Conservation (phyloP, 2,888 invertebrate genomes). For the Odontocerum albicorne region DNA sequence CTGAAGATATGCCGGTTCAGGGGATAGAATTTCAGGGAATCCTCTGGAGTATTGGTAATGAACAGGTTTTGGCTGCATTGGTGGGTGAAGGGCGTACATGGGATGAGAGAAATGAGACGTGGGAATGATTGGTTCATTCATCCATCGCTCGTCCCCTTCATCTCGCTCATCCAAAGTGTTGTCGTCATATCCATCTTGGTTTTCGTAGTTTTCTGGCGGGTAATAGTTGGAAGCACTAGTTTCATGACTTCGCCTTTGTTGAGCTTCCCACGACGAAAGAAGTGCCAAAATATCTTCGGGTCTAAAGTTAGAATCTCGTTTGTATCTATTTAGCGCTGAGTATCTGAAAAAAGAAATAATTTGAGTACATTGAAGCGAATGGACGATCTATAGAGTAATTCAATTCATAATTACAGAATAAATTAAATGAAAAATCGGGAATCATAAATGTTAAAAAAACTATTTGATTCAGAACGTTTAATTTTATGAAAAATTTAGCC, state of each 20-base stretch:
- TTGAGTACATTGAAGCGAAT: no score
- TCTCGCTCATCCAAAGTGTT: slow-evolving; percentile 56
- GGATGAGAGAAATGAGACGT: slow-evolving; percentile 47
- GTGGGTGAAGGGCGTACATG: slow-evolving; percentile 48
- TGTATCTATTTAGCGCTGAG: slow-evolving; percentile 53
- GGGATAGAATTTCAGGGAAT: slow-evolving; percentile 49
- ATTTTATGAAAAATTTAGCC: no score
- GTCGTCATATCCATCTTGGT: slow-evolving; percentile 50
- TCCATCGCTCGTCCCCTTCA: slow-evolving; percentile 59
- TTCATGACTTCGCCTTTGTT: slow-evolving; percentile 55
- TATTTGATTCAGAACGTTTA: no score
- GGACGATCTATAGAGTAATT: no score
- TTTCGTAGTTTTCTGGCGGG: slow-evolving; percentile 49
- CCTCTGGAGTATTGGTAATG: slow-evolving; percentile 49
- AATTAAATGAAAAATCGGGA: no score
- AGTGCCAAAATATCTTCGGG: slow-evolving; percentile 64
- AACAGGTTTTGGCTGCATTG: slow-evolving; percentile 55
- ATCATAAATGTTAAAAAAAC: no score
- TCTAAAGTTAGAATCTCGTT: slow-evolving; percentile 62
- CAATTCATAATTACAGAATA: no score
- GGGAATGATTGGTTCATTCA: slow-evolving; percentile 60
- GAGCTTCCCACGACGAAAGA: slow-evolving; percentile 62
- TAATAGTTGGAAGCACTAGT: slow-evolving; percentile 54
- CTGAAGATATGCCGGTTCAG: slow-evolving; percentile 52
- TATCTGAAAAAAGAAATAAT: slow-evolving; percentile 27